These are phyloP conservation scores for Sinhomidia bicolor DNA, from an alignment of 2,888 invertebrate species.

Conservation along the genomic window DNA sequence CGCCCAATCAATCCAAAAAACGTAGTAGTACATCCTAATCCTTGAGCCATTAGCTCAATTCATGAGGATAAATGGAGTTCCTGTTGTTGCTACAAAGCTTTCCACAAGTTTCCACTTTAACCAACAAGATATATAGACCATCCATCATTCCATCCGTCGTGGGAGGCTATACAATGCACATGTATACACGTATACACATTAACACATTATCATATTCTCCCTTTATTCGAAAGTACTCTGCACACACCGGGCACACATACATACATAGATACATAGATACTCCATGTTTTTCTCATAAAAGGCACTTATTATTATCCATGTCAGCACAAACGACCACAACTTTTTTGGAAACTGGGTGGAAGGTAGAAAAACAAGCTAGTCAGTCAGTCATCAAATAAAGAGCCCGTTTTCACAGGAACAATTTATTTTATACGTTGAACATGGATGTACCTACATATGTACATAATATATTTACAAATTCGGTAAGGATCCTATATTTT, in stretches of 20 bases:
- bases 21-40: slow-evolving; percentile 15
- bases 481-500: no score
- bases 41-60: slow-evolving; percentile 32
- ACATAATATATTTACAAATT: background rate
- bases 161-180: slow-evolving; percentile 48
- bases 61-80: background rate
- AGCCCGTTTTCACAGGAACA: no score
- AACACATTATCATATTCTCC: background rate
- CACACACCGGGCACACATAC: background rate
- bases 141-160: slow-evolving; percentile 60
- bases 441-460: background rate
- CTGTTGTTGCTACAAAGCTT: background rate
- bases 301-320: background rate
- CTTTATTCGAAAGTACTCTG: background rate
- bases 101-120: slow-evolving; percentile 65
- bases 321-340: background rate
- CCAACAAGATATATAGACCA: slow-evolving; percentile 51
- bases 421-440: no score
- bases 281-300: background rate
- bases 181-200: background rate
- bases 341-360: background rate
- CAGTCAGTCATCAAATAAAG: background rate
- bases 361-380: background rate
- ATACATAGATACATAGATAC: background rate
- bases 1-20: slow-evolving; percentile 7